Conservation (phyloP, 1,140 invertebrate genomes). For the Xylocopa sonorina region DNA sequence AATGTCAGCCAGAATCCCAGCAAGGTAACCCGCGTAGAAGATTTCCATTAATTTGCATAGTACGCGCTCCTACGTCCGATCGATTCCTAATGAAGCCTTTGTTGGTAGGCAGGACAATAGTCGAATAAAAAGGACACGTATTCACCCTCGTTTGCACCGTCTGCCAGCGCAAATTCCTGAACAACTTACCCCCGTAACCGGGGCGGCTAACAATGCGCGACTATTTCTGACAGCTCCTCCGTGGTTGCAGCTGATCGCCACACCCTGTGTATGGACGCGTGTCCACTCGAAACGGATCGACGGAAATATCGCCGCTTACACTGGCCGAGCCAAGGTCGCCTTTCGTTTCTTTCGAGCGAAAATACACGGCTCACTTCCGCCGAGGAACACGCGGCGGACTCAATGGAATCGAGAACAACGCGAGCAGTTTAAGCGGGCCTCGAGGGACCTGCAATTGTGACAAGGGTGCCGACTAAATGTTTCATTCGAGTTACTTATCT, state of each 20-base stretch:
- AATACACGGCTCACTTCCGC: not conserved
- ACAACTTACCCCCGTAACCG: not conserved
- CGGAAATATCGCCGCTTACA: conserved; percentile 25
- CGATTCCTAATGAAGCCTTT: conserved; percentile 31
- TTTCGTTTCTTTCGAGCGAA: not conserved
- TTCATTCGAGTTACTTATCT: too few relatives aligned
- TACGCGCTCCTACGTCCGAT: not conserved
- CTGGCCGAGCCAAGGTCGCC: not conserved
- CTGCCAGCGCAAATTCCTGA: conserved; percentile 14
- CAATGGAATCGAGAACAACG: too few relatives aligned
- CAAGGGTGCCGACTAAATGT: too few relatives aligned
- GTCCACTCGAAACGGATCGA: conserved; percentile 19
- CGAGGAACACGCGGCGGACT: too few relatives aligned
- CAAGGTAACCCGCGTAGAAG: too few relatives aligned
- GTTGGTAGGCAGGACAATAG: not conserved
- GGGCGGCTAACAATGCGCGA: conserved; percentile 1
- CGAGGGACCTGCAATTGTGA: too few relatives aligned
- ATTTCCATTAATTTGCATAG: conserved; percentile 13
- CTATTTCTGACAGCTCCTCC: conserved; percentile 10
- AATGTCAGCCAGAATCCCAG: not conserved
- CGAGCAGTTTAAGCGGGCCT: too few relatives aligned
- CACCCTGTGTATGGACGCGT: not conserved
- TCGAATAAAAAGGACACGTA: conserved; percentile 22
- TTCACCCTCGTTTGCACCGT: not conserved
- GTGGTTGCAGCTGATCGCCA: not conserved